Evolutionary conservation across 2,888 invertebrate genomes (phyloP).

Genomic region (Heteromyza rotundicornis): DNA sequence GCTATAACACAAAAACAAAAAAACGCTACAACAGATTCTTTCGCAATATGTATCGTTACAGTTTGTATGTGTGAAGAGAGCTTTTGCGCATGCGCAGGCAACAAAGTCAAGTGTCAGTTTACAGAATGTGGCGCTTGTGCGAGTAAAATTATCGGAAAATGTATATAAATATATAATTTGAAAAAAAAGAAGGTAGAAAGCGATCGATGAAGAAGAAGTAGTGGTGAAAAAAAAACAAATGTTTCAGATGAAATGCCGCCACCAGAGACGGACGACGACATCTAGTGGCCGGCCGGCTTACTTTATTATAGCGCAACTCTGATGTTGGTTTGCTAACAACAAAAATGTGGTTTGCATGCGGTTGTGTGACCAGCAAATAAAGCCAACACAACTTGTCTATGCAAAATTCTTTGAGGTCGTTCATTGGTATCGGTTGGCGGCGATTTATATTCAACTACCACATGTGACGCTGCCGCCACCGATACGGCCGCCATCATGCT

Average conservation of each 20-base stretch:
- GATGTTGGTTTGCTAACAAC: too few species aligned
- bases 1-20: not conserved
- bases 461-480: too few species aligned
- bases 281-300: not conserved
- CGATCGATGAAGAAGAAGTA: not conserved
- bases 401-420: conserved; percentile 3
- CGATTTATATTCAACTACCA: too few species aligned
- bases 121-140: conserved; percentile 13
- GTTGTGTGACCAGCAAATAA: not conserved
- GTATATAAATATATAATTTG: too few species aligned
- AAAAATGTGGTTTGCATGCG: conserved; percentile 7
- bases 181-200: not conserved
- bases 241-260: not conserved
- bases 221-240: not conserved
- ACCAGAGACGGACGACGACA: not conserved
- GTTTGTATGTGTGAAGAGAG: not conserved
- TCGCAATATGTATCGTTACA: not conserved
- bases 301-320: not conserved
- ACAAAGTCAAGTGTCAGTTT: conserved; percentile 10
- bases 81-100: conserved; percentile 16
- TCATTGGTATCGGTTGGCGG: too few species aligned
- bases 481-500: too few species aligned
- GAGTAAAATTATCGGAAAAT: too few species aligned
- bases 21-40: not conserved
- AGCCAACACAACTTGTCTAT: too few species aligned